phyloP scores from a whole-genome alignment of 37 sponge, comb jelly and placozoan genomes.

The Beroe forskalii region DNA sequence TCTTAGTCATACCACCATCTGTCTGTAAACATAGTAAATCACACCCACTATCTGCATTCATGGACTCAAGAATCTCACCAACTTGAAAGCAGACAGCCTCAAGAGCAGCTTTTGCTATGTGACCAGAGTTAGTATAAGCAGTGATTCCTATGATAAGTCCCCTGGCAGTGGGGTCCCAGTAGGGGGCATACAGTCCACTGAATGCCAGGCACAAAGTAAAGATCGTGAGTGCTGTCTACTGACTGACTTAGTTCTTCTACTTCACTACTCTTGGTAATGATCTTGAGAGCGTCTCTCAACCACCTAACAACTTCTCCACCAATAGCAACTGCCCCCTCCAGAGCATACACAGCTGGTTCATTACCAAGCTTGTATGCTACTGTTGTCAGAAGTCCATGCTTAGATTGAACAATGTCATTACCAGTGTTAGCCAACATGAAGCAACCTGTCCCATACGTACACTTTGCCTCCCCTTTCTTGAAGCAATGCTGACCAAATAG shows the following conservation, averaged over 20 bases:
- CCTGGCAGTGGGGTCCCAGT: constrained; percentile 95
- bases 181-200: constrained; percentile 93
- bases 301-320: constrained; percentile 92
- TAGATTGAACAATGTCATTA: constrained; percentile 41
- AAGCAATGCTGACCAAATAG: constrained; percentile 90
- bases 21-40: constrained; percentile 73
- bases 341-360: constrained; percentile 72
- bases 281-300: constrained; percentile 80
- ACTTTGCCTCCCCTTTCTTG: constrained; percentile 83
- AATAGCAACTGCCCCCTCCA: constrained; percentile 94
- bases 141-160: constrained; percentile 93
- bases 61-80: constrained; percentile 80
- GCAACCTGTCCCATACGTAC: constrained; percentile 91
- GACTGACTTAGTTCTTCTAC: constrained; percentile 74
- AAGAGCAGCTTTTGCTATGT: constrained; percentile 86
- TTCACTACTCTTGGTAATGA: constrained; percentile 73
- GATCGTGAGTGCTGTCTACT: constrained; percentile 79
- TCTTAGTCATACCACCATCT: constrained; percentile 92
- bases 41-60: constrained; percentile 85
- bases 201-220: constrained; percentile 99
- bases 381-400: constrained; percentile 89
- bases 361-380: constrained; percentile 87
- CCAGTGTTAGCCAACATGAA: constrained; percentile 94
- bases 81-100: constrained; percentile 90
- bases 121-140: constrained; percentile 75